These are phyloP conservation scores for Anoplius nigerrimus DNA, from an alignment of 2,888 invertebrate genomes.

Conservation along the genomic window DNA sequence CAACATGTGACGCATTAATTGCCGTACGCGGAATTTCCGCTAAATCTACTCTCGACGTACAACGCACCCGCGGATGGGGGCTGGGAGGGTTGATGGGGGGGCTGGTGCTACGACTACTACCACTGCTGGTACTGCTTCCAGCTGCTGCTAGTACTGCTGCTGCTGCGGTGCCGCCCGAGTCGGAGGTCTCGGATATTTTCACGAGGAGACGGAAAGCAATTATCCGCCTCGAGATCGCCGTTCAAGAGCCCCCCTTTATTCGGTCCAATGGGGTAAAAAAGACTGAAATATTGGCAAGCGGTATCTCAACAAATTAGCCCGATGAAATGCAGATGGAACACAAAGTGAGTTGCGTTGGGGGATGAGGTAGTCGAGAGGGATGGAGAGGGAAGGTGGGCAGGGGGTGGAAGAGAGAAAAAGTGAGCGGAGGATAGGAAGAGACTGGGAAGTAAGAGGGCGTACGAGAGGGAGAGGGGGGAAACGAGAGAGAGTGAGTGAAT, in stretches of 20 bases:
- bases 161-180: no score
- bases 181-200: constrained; percentile 44
- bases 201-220: constrained; percentile 65
- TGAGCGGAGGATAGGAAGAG: constrained; percentile 46
- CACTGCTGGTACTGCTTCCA: no score
- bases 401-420: constrained; percentile 41
- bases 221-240: constrained; percentile 68
- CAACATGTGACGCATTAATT: constrained; percentile 42
- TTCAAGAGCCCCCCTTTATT: constrained; percentile 56
- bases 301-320: constrained; percentile 75
- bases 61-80: constrained; percentile 22
- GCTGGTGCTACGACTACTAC: no score
- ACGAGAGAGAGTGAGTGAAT: constrained; percentile 20
- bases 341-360: constrained; percentile 49
- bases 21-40: constrained; percentile 33
- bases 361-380: constrained; percentile 17
- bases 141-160: no score
- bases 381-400: constrained; percentile 39
- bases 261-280: constrained; percentile 68
- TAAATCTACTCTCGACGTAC: constrained; percentile 25
- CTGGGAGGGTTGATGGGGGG: constrained; percentile 39
- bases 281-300: constrained; percentile 74
- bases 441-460: constrained; percentile 49
- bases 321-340: constrained; percentile 72
- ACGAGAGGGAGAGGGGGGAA: constrained; percentile 44